A percentile compares a stretch with the other conserved stretches of the same genome.
Evolutionary conservation across 2,113 vertebrate genomes (phyloP).

Genomic region (Otis tarda): DNA sequence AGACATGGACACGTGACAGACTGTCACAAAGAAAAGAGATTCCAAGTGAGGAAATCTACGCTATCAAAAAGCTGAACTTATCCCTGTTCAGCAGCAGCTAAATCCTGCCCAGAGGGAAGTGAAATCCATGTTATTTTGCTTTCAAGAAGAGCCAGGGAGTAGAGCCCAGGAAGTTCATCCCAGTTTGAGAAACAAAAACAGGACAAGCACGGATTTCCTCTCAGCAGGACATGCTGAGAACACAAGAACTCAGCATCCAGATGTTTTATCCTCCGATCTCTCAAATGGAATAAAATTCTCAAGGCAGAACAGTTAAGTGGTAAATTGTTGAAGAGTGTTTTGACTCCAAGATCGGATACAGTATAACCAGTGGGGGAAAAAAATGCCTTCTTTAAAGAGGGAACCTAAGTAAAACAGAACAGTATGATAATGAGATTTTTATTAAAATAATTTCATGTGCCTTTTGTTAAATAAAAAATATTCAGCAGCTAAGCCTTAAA

Average conservation of each 20-base stretch:
- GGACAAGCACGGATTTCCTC: neutral
- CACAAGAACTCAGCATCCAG: fast-evolving
- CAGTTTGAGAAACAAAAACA: neutral
- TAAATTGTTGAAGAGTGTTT: neutral
- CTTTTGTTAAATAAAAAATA: neutral
- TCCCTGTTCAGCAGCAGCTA: neutral
- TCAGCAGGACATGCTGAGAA: fast-evolving
- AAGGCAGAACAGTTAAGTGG: neutral
- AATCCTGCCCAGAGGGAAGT: neutral
- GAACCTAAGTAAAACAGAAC: neutral
- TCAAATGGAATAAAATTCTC: neutral
- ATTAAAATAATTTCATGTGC: fast-evolving
- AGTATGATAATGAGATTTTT: neutral
- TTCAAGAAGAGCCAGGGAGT: neutral
- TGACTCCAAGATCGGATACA: neutral
- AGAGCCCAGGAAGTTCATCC: neutral
- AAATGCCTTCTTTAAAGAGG: neutral
- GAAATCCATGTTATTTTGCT: neutral
- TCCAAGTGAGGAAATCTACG: neutral
- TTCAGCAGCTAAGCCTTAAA: neutral
- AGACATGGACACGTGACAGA: neutral
- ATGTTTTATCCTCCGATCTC: neutral
- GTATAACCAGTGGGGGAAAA: neutral
- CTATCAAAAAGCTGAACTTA: neutral
- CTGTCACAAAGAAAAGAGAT: neutral